phyloP scores from a whole-genome alignment of 1,140 invertebrate species.

The Listronotus oregonensis region DNA sequence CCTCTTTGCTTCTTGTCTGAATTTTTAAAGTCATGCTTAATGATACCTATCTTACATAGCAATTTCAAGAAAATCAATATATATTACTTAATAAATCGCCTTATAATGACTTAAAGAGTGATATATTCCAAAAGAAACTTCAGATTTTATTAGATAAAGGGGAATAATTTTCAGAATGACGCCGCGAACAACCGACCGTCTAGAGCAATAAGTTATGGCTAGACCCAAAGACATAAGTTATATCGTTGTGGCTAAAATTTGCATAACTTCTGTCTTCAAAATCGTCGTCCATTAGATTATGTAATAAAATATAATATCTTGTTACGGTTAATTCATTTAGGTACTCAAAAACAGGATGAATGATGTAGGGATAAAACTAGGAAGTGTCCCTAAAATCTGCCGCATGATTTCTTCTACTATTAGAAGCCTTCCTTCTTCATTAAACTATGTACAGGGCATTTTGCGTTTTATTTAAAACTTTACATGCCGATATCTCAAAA shows the following conservation, averaged over 20 bases:
- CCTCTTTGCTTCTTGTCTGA: too few species aligned
- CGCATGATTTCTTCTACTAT: too few species aligned
- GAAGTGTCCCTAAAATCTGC: not conserved
- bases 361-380: not conserved
- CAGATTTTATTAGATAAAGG: conserved; percentile 6
- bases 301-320: conserved; percentile 25
- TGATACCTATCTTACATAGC: not conserved
- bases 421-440: too few species aligned
- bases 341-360: not conserved
- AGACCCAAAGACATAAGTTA: conserved; percentile 20
- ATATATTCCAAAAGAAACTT: conserved; percentile 2
- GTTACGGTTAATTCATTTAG: conserved; percentile 10
- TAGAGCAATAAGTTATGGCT: conserved; percentile 21
- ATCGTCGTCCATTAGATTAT: conserved; percentile 19
- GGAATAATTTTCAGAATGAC: conserved; percentile 11
- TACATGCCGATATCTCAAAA: too few species aligned
- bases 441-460: too few species aligned
- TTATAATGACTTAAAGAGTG: conserved; percentile 1
- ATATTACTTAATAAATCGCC: conserved; percentile 9
- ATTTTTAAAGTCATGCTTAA: too few species aligned
- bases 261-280: conserved; percentile 23
- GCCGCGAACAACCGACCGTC: not conserved
- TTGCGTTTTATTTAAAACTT: too few species aligned
- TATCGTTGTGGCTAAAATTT: conserved; percentile 21
- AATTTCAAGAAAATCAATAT: conserved; percentile 2